A percentile compares a stretch with the other conserved stretches of the same genome.
These are phyloP conservation scores for Sprattus sprattus DNA, from an alignment of 2,113 vertebrate genomes.

Conservation along the genomic window DNA sequence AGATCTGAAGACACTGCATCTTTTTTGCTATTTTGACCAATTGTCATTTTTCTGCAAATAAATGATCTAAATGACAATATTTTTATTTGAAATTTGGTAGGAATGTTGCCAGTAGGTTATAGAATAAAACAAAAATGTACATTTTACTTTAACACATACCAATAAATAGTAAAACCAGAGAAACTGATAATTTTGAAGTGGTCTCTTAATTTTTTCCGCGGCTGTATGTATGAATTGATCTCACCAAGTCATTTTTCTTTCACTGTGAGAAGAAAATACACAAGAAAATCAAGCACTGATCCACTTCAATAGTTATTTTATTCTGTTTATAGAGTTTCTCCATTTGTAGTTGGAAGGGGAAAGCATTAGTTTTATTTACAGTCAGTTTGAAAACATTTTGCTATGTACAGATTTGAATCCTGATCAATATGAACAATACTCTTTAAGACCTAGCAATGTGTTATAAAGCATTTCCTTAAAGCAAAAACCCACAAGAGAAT, in stretches of 20 bases:
- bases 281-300: background rate
- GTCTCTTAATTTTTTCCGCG: no score
- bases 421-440: conserved; percentile 95
- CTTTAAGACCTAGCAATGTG: conserved; percentile 84
- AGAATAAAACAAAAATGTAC: no score
- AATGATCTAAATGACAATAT: no score
- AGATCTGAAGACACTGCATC: no score
- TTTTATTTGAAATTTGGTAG: no score
- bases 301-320: conserved; percentile 84
- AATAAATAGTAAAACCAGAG: no score
- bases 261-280: background rate
- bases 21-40: no score
- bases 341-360: conserved; percentile 88
- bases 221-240: background rate
- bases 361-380: conserved; percentile 98
- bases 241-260: background rate
- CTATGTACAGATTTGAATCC: conserved; percentile 97
- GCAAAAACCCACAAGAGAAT: conserved; percentile 73
- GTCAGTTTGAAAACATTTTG: conserved; percentile 87
- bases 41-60: no score
- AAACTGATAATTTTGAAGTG: no score
- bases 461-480: conserved; percentile 88
- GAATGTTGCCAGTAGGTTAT: no score
- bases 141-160: no score
- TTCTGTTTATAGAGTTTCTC: conserved; percentile 94